phyloP scores from a whole-genome alignment of 2,113 vertebrate species.

The Phylloscopus trochilus region DNA sequence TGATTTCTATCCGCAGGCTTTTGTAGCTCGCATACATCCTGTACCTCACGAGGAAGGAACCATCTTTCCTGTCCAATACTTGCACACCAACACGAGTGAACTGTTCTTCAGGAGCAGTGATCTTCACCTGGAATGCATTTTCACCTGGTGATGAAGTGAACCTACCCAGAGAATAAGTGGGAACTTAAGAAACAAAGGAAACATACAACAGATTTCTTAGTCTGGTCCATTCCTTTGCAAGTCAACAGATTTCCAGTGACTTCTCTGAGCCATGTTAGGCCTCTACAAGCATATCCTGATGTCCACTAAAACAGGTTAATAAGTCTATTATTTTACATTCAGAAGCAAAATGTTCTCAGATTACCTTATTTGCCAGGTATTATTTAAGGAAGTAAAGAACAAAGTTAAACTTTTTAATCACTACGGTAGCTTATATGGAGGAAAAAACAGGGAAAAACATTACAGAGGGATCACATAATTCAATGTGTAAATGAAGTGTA shows the following conservation, averaged over 20 bases:
- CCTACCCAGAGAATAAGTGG: conserved; percentile 65
- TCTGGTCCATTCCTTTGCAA: background rate
- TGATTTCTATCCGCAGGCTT: conserved; percentile 84
- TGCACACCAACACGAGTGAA: conserved; percentile 93
- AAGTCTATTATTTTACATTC: background rate
- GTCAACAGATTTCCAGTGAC: background rate
- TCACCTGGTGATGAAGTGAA: conserved; percentile 89
- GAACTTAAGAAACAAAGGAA: background rate
- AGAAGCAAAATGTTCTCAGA: background rate
- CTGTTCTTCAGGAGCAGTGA: conserved; percentile 84
- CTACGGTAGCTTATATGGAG: background rate
- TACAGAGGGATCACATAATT: background rate
- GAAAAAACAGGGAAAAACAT: background rate
- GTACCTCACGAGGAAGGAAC: conserved; percentile 94
- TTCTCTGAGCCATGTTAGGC: background rate
- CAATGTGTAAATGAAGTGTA: background rate
- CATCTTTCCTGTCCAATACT: conserved; percentile 91
- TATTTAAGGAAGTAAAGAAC: background rate
- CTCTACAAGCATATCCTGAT: background rate
- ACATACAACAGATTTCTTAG: background rate
- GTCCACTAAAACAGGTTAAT: background rate
- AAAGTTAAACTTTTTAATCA: background rate
- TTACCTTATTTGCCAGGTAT: background rate
- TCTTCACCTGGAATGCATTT: conserved; percentile 88
- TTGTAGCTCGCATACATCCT: conserved; percentile 94